Conservation (phyloP, 2,888 invertebrate species). For the Drosophila monieri region DNA sequence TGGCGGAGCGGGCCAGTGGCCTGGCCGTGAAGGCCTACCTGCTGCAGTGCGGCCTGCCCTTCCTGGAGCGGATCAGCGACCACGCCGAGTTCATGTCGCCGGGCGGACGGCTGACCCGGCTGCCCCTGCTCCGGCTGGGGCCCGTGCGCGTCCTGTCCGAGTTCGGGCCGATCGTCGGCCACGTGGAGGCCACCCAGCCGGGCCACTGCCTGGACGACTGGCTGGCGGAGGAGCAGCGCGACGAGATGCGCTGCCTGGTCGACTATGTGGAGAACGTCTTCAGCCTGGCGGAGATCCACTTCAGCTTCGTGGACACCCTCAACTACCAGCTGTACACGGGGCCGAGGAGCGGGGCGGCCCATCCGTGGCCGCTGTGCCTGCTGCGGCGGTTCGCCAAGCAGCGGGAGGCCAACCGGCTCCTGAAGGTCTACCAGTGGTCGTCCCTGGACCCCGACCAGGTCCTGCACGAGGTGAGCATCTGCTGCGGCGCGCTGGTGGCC, state of each 20-base stretch:
- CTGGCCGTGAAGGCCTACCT: conserved; percentile 95
- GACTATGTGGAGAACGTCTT: conserved; percentile 93
- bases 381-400: conserved; percentile 91
- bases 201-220: conserved; percentile 86
- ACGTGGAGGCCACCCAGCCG: conserved; percentile 92
- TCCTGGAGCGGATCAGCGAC: conserved; percentile 89
- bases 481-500: conserved; percentile 93
- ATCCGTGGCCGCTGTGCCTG: conserved; percentile 95
- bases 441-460: conserved; percentile 90
- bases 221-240: conserved; percentile 89
- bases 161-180: conserved; percentile 94
- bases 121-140: conserved; percentile 95
- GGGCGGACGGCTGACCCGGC: conserved; percentile 87
- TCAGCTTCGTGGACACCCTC: conserved; percentile 92
- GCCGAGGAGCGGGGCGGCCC: conserved; percentile 92
- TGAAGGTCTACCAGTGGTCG: conserved; percentile 92
- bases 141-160: conserved; percentile 91
- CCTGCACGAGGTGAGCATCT: conserved; percentile 87
- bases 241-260: conserved; percentile 95
- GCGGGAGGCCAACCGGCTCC: conserved; percentile 87
- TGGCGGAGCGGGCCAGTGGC: conserved; percentile 96
- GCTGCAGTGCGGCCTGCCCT: conserved; percentile 94
- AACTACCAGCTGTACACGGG: conserved; percentile 92
- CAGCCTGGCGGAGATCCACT: conserved; percentile 92
- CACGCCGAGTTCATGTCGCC: conserved; percentile 99